Evolutionary conservation across 2,113 vertebrate genomes (phyloP).

Genomic region (Tylochromis polylepis): DNA sequence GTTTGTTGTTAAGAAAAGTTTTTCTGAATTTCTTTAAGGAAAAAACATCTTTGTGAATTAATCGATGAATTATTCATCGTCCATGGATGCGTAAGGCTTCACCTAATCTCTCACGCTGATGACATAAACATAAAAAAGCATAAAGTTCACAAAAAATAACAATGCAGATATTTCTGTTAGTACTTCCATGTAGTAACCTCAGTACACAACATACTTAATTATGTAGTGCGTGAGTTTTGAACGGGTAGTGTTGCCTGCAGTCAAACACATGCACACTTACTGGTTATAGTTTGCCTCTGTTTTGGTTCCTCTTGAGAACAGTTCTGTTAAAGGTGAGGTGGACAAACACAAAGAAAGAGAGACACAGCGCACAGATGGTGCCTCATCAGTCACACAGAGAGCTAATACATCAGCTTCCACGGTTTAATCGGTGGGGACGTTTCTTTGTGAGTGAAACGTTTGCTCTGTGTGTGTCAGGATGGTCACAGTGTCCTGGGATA

Average conservation of each 20-base stretch:
- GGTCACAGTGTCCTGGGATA: slow-evolving; percentile 75
- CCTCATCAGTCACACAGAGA: too few species aligned
- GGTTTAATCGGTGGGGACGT: too few species aligned
- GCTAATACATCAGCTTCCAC: too few species aligned
- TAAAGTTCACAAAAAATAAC: rapidly evolving
- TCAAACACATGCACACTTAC: too few species aligned
- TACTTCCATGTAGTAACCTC: background rate
- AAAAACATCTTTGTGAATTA: background rate
- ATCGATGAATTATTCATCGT: rapidly evolving
- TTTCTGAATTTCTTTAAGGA: background rate
- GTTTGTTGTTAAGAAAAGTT: background rate
- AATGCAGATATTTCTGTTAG: background rate
- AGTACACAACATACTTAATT: too few species aligned
- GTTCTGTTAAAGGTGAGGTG: too few species aligned
- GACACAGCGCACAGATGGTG: too few species aligned
- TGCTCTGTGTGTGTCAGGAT: slow-evolving; percentile 56
- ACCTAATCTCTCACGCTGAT: background rate
- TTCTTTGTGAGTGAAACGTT: background rate
- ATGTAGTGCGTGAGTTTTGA: too few species aligned
- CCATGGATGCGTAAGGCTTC: background rate
- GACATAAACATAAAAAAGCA: background rate
- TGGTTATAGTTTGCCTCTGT: too few species aligned
- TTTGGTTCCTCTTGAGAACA: too few species aligned
- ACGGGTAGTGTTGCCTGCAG: too few species aligned
- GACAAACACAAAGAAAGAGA: too few species aligned